Base-by-base conservation (phyloP, 37 sponge, comb jelly and placozoan genomes). In the Chondrosia reniformis region DNA sequence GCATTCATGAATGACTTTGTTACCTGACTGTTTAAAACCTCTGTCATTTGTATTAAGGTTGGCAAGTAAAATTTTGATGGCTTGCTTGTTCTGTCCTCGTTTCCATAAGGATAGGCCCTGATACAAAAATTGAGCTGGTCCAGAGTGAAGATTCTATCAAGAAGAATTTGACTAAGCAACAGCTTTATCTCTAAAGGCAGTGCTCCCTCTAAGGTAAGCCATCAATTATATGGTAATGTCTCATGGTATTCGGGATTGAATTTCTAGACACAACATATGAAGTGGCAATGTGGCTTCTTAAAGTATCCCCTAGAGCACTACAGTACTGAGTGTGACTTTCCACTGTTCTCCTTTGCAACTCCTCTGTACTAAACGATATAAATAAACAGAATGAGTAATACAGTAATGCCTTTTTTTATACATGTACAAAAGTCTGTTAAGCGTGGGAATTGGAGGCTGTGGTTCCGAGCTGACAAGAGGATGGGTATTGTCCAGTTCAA, bases 141-240 rank as follows among this genome's bases (percentile, higher is more conserved):
- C 31, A 87, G 58, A 34, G 75, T 54, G 49, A 87, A 39, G 8
- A 75, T 21, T n/a, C n/a, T n/a, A 22, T 63, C 32, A 19, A 63
- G 46, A 4, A 12, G 38, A 30, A 72, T 65, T 7, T 83, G 28
- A 6, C 49, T n/a, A 0, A 86, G 46, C 54, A 76, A 15, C 58
- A 43, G 43, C 38, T 80, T 86, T n/a, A 80, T 55, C 34, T 67
- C 81, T 10, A 59, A 76, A 22, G 25, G 63, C 12, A 81, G 34
- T 34, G 44, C 46, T 10, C 90, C 90, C 37, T 86, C 87, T 41
- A 90, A 34, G 72, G 83, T 22, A 91, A 55, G 12, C 91, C 91
- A 55, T 80, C 66, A 6, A 67, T 78, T 1, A 89, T 83, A 81
- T 89, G 85, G 43, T 84, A 85, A 46, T 62, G 76, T 37, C 67